Percentiles rank a stretch among this genome's conserved stretches.
Conservation (phyloP, 2,888 invertebrate species). For the Drosophila meridiana region DNA sequence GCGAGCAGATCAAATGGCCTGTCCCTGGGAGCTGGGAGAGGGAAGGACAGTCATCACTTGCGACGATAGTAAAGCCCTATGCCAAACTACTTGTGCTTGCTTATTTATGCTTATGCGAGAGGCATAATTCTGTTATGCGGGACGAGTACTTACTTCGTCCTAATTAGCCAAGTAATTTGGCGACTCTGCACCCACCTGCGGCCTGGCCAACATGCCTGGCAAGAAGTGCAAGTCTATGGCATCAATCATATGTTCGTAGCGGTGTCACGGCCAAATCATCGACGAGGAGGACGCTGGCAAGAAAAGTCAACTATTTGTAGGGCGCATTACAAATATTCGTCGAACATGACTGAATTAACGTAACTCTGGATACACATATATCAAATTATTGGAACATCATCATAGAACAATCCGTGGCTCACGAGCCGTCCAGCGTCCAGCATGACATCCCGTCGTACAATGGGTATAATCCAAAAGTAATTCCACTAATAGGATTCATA, state of each 20-base stretch:
- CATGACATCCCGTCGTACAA: slow-evolving; percentile 29
- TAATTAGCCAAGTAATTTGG: slow-evolving; percentile 62
- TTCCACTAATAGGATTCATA: slow-evolving; percentile 81
- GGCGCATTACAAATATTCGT: not conserved
- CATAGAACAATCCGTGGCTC: slow-evolving; percentile 43
- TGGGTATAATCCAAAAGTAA: slow-evolving; percentile 63
- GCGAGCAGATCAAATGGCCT: slow-evolving; percentile 5
- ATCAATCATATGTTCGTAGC: slow-evolving; percentile 57
- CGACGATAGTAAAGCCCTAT: not conserved
- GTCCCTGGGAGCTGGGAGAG: no score
- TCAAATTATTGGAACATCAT: slow-evolving; percentile 16
- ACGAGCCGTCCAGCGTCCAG: slow-evolving; percentile 12
- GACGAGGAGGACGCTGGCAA: not conserved
- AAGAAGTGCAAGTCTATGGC: slow-evolving; percentile 18
- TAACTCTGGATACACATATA: not conserved
- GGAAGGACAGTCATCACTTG: not conserved
- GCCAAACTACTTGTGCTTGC: not conserved
- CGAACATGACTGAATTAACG: not conserved
- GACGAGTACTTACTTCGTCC: slow-evolving; percentile 14
- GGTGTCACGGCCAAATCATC: not conserved
- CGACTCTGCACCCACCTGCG: slow-evolving; percentile 55
- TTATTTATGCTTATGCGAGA: not conserved
- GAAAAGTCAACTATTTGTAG: not conserved
- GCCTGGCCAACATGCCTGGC: slow-evolving; percentile 15
- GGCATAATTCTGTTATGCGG: not conserved